Evolutionary conservation across 2,888 invertebrate genomes (phyloP).

Genomic region (Neuroscelio doddi): DNA sequence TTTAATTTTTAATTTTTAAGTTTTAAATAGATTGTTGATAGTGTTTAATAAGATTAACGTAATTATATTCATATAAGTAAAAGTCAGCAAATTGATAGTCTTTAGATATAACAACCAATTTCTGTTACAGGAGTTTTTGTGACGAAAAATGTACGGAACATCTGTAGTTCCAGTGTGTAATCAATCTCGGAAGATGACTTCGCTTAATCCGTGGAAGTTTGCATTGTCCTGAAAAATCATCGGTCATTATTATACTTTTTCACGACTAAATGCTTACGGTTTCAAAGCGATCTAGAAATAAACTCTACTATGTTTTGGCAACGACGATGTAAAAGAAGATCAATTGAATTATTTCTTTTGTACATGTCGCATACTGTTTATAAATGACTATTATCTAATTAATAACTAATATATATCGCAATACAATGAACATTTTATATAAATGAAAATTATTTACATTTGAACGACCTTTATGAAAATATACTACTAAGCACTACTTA

Average conservation of each 20-base stretch:
- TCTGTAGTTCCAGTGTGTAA: slow-evolving; percentile 16
- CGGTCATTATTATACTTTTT: slow-evolving; percentile 39
- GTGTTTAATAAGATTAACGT: too few species aligned
- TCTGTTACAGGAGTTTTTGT: slow-evolving; percentile 8
- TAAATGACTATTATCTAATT: too few species aligned
- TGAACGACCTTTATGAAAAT: too few species aligned
- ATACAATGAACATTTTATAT: too few species aligned
- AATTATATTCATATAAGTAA: too few species aligned
- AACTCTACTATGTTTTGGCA: slow-evolving; percentile 22
- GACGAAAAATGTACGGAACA: slow-evolving; percentile 21
- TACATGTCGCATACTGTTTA: neutral
- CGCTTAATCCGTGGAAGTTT: slow-evolving; percentile 32
- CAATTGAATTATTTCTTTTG: slow-evolving; percentile 23
- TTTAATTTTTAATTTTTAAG: too few species aligned
- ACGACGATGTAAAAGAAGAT: slow-evolving; percentile 14
- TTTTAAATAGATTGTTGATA: too few species aligned
- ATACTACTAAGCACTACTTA: too few species aligned
- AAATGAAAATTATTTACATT: too few species aligned
- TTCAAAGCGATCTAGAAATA: slow-evolving; percentile 28
- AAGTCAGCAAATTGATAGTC: too few species aligned
- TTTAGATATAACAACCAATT: slow-evolving; percentile 7
- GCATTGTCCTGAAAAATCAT: slow-evolving; percentile 36
- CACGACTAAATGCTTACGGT: slow-evolving; percentile 33
- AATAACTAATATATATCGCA: too few species aligned
- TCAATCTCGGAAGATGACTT: slow-evolving; percentile 33